A percentile compares a stretch with the other conserved stretches of the same genome.
phyloP scores from a whole-genome alignment of 2,797 vertebrate genomes.

The Myoxocephalus aenaeus region DNA sequence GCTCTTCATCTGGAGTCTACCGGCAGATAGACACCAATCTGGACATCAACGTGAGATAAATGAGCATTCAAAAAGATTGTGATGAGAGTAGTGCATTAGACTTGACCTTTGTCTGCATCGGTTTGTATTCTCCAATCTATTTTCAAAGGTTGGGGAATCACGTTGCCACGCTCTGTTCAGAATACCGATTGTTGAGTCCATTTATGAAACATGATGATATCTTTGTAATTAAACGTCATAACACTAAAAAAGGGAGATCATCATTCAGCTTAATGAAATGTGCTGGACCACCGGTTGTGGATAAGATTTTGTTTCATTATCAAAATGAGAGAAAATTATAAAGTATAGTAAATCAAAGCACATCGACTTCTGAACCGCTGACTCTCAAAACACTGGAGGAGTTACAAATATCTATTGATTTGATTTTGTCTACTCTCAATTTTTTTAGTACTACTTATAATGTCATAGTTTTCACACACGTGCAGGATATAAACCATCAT shows the following conservation, averaged over 20 bases:
- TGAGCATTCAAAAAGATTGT: no score
- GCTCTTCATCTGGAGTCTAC: constrained; percentile 81
- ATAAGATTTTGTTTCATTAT: not conserved
- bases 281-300: not conserved
- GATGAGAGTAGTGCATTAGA: not conserved
- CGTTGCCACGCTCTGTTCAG: not conserved
- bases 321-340: not conserved
- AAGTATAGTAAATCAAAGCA: not conserved
- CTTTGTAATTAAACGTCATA: not conserved
- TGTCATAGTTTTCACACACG: not conserved
- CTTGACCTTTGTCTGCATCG: constrained; percentile 17
- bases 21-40: no score
- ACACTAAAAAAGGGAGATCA: not conserved
- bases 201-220: not conserved
- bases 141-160: not conserved
- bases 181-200: not conserved
- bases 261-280: not conserved
- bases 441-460: not conserved
- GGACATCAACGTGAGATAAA: no score
- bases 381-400: constrained; percentile 83
- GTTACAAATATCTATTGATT: constrained; percentile 71
- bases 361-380: not conserved
- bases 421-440: not conserved
- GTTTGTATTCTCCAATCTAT: not conserved
- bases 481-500: not conserved